Percentiles rank a stretch among this genome's conserved stretches.
phyloP scores from a whole-genome alignment of 2,888 invertebrate genomes.

The Zelleria hepariella region DNA sequence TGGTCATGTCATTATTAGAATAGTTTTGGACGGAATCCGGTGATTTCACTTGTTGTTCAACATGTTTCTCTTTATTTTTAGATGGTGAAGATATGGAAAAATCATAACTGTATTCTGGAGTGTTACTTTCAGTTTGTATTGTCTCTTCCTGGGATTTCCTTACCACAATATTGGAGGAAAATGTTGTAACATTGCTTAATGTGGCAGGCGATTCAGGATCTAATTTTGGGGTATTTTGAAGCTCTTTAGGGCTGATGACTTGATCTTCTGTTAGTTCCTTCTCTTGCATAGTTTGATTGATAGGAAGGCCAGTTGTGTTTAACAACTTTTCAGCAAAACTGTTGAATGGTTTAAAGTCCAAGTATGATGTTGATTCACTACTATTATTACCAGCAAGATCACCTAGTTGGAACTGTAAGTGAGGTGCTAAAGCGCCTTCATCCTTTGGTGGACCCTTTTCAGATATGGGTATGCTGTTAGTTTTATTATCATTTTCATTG shows the following conservation, averaged over 20 bases:
- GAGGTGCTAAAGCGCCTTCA: background rate
- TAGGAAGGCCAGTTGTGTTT: constrained; percentile 42
- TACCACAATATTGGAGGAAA: constrained; percentile 25
- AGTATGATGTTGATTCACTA: constrained; percentile 59
- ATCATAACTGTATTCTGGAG: constrained; percentile 52
- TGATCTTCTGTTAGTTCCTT: background rate
- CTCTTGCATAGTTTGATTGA: constrained; percentile 18
- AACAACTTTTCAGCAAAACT: constrained; percentile 39
- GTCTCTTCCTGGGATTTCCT: constrained; percentile 22
- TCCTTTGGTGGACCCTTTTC: constrained; percentile 11
- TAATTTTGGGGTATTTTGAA: background rate
- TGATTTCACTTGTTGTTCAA: constrained; percentile 17
- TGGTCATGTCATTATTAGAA: constrained; percentile 23
- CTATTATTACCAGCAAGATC: constrained; percentile 33
- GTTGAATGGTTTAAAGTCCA: constrained; percentile 51
- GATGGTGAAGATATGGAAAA: constrained; percentile 41
- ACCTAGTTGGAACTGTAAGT: background rate
- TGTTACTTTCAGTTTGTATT: constrained; percentile 37
- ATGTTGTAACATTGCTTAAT: constrained; percentile 29
- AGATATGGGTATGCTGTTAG: background rate
- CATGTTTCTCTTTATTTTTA: constrained; percentile 24
- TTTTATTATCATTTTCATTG: constrained; percentile 11
- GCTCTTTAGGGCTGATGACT: background rate
- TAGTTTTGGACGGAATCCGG: constrained; percentile 19
- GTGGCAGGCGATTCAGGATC: constrained; percentile 29